A percentile compares a stretch with the other conserved stretches of the same genome.
Evolutionary conservation across 2,113 vertebrate species (phyloP).

Genomic region (Ranitomeya imitator): DNA sequence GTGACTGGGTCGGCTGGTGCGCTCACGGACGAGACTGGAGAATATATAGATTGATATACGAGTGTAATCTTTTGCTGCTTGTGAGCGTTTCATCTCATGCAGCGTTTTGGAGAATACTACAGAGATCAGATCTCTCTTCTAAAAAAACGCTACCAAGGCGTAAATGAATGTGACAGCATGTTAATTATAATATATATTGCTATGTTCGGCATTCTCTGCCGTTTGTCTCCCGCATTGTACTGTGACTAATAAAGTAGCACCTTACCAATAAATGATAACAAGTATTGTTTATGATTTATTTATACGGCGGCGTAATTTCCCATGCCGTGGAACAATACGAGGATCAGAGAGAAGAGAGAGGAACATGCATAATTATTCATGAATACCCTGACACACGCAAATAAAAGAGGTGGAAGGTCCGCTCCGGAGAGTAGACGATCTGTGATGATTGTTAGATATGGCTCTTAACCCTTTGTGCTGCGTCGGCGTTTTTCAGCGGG

Average conservation of each 20-base stretch:
- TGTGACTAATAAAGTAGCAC: slow-evolving; percentile 46
- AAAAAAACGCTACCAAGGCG: slow-evolving; percentile 39
- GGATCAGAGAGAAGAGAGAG: slow-evolving; percentile 45
- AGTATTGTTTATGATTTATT: slow-evolving; percentile 56
- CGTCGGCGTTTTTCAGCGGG: not conserved
- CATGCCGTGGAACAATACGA: slow-evolving; percentile 22
- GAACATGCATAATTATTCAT: slow-evolving; percentile 55
- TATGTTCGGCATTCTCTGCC: slow-evolving; percentile 33
- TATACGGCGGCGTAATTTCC: slow-evolving; percentile 47
- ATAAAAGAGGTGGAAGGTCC: slow-evolving; percentile 49
- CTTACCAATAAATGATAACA: slow-evolving; percentile 52
- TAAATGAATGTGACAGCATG: slow-evolving; percentile 41
- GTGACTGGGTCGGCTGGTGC: not conserved
- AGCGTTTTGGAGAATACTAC: slow-evolving; percentile 12
- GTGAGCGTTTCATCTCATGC: not conserved
- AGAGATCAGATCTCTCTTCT: slow-evolving; percentile 17
- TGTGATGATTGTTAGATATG: slow-evolving; percentile 31
- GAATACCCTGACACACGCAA: slow-evolving; percentile 43
- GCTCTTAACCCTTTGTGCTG: slow-evolving; percentile 37
- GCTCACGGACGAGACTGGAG: not conserved
- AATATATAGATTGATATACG: not conserved
- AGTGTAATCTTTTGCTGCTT: not conserved
- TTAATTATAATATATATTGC: slow-evolving; percentile 58
- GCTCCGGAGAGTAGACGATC: slow-evolving; percentile 41
- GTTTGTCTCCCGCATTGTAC: slow-evolving; percentile 49